Evolutionary conservation across 2,113 vertebrate genomes (phyloP), one percentile per base, ranked within the genome.

Genomic region (Tautogolabrus adspersus): DNA sequence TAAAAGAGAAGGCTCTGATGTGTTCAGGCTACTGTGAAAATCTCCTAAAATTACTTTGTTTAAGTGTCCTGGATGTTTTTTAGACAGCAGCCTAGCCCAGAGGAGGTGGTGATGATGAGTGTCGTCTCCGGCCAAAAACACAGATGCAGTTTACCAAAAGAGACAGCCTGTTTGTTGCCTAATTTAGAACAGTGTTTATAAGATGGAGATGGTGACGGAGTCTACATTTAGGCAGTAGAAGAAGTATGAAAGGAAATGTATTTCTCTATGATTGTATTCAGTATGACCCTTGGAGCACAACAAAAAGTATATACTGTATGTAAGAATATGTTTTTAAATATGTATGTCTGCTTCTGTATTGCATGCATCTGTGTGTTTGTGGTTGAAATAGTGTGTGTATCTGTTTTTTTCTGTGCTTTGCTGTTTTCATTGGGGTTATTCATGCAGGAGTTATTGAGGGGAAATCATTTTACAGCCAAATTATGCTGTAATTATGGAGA

Each of bases 401-500:
- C 2, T 49, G 63, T 51, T 86, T 71, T 49, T 42, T 42, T 49
- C 70, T 63, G 2, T 51, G 61, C 74, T 68, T 10, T 63, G 85
- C 72, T 79, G 84, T 80, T 90, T 91, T 90, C 88, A 89, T 91
- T 80, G 85, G 77, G 82, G 78, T 91, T 91, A 89, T 90, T 91
- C 86, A 89, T 87, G 84, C 86, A 82, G 61, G 75, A 83, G 81
- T 87, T 90, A 90, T 92, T 89, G 86, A 82, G 86, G 6, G 82
- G 85, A 88, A 93, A 91, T 92, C 69, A 90, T 91, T 92, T 91
- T 92, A 86, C 78, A 90, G 84, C 83, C 86, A 93, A 93, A 93
- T 92, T 87, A 91, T 91, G 83, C 88, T 84, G 88, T 90, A 89
- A 91, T 92, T 92, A 93, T 90, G 87, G 87, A 93, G 87, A 92